phyloP scores from a whole-genome alignment of 1,140 invertebrate species.

The Caerostris extrusa region DNA sequence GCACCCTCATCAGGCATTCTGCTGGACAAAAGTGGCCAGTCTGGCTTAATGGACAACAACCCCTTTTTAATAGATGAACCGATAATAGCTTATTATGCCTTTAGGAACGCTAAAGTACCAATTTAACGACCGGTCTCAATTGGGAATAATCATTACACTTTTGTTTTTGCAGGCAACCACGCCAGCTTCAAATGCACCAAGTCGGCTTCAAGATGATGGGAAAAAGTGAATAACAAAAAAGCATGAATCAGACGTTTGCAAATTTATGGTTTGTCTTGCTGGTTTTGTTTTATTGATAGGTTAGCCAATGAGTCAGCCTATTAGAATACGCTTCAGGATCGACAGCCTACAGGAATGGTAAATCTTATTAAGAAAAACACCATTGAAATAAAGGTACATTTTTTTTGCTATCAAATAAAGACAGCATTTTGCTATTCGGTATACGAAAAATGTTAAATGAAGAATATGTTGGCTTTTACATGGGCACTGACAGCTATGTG shows the following conservation, averaged over 20 bases:
- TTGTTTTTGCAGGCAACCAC: slow-evolving; percentile 31
- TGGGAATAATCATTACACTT: slow-evolving; percentile 37
- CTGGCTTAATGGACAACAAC: slow-evolving; percentile 60
- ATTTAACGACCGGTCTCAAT: slow-evolving; percentile 59
- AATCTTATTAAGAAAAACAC: no score
- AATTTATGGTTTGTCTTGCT: slow-evolving; percentile 16
- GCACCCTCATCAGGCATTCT: not conserved
- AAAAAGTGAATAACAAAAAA: slow-evolving; percentile 37
- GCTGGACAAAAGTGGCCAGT: slow-evolving; percentile 22
- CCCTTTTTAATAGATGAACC: slow-evolving; percentile 64
- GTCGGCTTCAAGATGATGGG: not conserved
- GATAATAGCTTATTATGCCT: slow-evolving; percentile 40
- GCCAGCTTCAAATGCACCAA: not conserved
- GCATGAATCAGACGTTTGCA: slow-evolving; percentile 33
- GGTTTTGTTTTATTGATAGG: not conserved
- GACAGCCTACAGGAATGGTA: no score
- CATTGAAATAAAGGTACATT: no score
- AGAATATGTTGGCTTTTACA: no score
- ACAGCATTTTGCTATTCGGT: no score
- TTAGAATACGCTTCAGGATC: no score
- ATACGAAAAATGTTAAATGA: no score
- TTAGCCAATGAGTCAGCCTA: no score
- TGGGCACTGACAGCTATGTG: no score
- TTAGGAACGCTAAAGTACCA: slow-evolving; percentile 50
- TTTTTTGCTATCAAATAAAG: no score